phyloP scores from a whole-genome alignment of 2,888 invertebrate genomes.

The Dryomyza anilis region DNA sequence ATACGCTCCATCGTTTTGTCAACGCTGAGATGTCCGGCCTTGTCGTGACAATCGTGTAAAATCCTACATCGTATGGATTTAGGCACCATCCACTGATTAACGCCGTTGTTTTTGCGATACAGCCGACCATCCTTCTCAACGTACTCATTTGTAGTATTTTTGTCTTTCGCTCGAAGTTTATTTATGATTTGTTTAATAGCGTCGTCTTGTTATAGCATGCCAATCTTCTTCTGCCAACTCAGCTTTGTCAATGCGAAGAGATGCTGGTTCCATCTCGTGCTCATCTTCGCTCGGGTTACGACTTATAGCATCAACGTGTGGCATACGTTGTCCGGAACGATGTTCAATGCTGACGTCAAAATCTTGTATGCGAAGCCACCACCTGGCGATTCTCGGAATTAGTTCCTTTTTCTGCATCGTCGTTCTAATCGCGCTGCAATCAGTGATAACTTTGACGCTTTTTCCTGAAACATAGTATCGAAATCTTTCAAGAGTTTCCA shows the following conservation, averaged over 20 bases:
- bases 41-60: not conserved
- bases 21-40: not conserved
- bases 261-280: not conserved
- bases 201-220: conserved; percentile 10
- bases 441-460: not conserved
- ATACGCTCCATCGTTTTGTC: not conserved
- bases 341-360: not conserved
- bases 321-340: not conserved
- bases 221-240: not conserved
- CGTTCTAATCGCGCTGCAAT: not conserved
- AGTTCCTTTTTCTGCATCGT: not conserved
- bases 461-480: not conserved
- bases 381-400: not conserved
- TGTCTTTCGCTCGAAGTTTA: not conserved
- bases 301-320: conserved; percentile 7
- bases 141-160: not conserved
- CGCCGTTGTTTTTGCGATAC: conserved; percentile 3
- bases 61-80: not conserved
- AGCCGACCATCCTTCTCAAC: not conserved
- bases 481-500: not conserved
- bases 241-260: not conserved
- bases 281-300: not conserved
- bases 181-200: not conserved
- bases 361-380: not conserved
- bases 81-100: not conserved